Base-by-base conservation (phyloP, 1,140 invertebrate genomes). In the Maniola jurtina region DNA sequence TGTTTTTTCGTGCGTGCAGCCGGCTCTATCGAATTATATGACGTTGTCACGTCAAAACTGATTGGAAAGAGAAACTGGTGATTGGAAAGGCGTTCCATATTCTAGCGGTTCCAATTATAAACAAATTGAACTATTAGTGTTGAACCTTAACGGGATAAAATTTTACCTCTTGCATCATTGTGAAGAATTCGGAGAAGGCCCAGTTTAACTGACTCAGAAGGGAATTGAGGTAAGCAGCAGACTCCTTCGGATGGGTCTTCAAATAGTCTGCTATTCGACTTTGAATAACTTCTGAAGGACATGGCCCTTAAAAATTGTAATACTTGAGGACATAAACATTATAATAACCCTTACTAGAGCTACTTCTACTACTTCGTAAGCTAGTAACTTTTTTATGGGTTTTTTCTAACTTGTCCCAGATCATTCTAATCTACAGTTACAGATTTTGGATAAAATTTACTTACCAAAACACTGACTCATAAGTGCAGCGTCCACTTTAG, bases 151-250 rank as follows among this genome's bases (percentile, higher is more conserved):
- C 4, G 15, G 16, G 13, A 25, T 48, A 0, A 25, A 5, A 8
- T 11, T 56, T 36, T 74, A 97, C 96, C 92, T 97, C 96, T 87
- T 97, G 96, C 67, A 97, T 91, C 92, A 97, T 94, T 14, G 95
- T 94, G 72, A 97, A 96, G 70, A 97, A 97, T 75, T 97, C 96
- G 0, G 96, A 97, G 76, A 97, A 97, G 0, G 96, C 95, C 96
- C 96, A 97, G 83, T 97, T 97, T 0, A 97, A 85, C 71, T 97
- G 96, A 83, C 95, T 96, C 0, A 97, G 88, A 0, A 97, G 79
- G 0, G 95, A 96, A 80, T 97, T 96, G 1, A 97, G 84, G 77
- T 96, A 97, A 2, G 92, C 87, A 0, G 84, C 84, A 0, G 88
- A 80, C 35, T 84, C 77, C 6, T 80, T 80, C 0, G 81, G 85